These are phyloP conservation scores for Spisula solida DNA, from an alignment of 2,888 invertebrate genomes.

Conservation along the genomic window DNA sequence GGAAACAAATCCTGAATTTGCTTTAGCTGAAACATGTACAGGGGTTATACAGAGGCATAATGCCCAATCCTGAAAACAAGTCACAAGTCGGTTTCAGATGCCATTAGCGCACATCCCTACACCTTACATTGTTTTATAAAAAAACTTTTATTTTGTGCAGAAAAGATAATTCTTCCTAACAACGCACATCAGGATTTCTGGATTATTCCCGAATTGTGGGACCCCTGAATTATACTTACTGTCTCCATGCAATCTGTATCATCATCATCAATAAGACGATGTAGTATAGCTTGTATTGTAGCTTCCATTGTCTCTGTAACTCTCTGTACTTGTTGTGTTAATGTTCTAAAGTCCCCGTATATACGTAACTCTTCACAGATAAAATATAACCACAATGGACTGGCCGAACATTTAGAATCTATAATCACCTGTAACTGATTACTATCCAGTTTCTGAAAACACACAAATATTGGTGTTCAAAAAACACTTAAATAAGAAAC, in stretches of 20 bases:
- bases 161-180: no score
- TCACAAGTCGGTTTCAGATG: no score
- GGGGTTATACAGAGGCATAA: no score
- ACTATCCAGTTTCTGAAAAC: slow-evolving; percentile 80
- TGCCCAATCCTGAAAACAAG: no score
- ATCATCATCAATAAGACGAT: slow-evolving; percentile 81
- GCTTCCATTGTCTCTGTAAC: slow-evolving; percentile 80
- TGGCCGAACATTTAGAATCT: slow-evolving; percentile 75
- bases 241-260: slow-evolving; percentile 79
- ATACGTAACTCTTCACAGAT: slow-evolving; percentile 84
- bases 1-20: no score
- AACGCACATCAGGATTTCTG: no score
- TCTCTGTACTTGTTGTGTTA: slow-evolving; percentile 78
- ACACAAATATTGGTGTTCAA: background rate
- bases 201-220: no score
- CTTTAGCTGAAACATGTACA: no score
- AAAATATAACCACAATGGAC: slow-evolving; percentile 84
- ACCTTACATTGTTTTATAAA: no score
- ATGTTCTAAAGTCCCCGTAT: slow-evolving; percentile 83
- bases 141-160: no score
- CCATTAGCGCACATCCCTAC: no score
- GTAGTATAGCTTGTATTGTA: slow-evolving; percentile 76
- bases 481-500: background rate
- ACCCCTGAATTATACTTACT: no score
- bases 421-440: slow-evolving; percentile 78